Evolutionary conservation across 2,113 vertebrate species (phyloP), one percentile per base, ranked within the genome.

Genomic region (Upupa epops): DNA sequence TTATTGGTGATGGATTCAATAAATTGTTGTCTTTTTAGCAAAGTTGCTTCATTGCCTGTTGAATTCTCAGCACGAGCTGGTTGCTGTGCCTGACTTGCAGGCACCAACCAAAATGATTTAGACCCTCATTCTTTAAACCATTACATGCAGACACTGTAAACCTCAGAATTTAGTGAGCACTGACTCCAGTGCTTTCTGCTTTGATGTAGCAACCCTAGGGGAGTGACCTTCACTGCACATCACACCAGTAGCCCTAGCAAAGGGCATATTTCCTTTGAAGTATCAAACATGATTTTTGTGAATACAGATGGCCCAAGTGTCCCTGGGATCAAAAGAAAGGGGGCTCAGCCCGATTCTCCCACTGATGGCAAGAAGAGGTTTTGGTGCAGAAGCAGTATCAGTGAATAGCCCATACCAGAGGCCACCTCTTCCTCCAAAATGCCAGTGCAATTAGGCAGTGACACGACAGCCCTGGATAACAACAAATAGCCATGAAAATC

Each of bases 331-430:
- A 19, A 29, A 81, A 75, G 14, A 21, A 76, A 63, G 6, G 7
- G 6, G 7, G n/a, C 28, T 77, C 46, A 60, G 15, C 28, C n/a
- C 0, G 0, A 13, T 29, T 20, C 16, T 73, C 25, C 31, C 3
- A 17, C n/a, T 65, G 28, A 51, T 1, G 2, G 52, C 1, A 2
- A 40, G 31, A 46, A 4, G n/a, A n/a, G 13, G 32, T 4, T 51
- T 86, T 59, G 5, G n/a, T 42, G 25, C 65, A 60, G 55, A 76
- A 55, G 54, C n/a, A 0, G 0, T 1, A 1, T 1, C 3, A 61
- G 20, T 4, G 5, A 83, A 49, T 10, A 78, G 56, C 13, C 32
- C 31, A 4, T 9, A 52, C 9, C 17, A 7, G 6, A 15, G 14
- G 37, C 31, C 51, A 59, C 46, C 28, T 69, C 34, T 46, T 74